phyloP scores from a whole-genome alignment of 2,797 vertebrate species.

The Spea hammondii region DNA sequence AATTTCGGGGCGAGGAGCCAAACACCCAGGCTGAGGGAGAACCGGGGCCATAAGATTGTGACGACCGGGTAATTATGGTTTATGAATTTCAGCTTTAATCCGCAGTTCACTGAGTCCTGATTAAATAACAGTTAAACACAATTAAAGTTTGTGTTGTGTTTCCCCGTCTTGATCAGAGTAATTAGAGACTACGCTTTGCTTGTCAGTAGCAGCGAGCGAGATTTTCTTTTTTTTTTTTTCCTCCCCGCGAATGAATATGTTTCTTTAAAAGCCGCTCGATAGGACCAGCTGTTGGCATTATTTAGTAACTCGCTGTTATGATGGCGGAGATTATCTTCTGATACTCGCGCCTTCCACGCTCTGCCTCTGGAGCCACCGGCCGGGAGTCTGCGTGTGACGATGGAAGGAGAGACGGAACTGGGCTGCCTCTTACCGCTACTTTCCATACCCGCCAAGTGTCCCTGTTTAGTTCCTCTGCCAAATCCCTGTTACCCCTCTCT shows the following conservation, averaged over 20 bases:
- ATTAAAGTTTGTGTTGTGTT: slow-evolving; percentile 87
- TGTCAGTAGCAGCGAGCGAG: slow-evolving; percentile 80
- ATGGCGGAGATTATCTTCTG: slow-evolving; percentile 76
- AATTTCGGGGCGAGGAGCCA: slow-evolving; percentile 81
- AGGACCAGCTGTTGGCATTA: slow-evolving; percentile 82
- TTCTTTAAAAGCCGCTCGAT: slow-evolving; percentile 82
- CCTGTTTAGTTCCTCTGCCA: no score
- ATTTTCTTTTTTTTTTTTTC: slow-evolving; percentile 61
- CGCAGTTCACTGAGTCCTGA: slow-evolving; percentile 84
- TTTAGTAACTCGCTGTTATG: slow-evolving; percentile 81
- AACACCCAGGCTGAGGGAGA: slow-evolving; percentile 79
- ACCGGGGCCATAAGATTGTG: slow-evolving; percentile 81
- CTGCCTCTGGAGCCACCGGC: neutral
- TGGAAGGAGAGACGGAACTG: no score
- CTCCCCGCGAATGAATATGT: slow-evolving; percentile 75
- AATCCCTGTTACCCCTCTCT: no score
- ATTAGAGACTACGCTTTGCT: slow-evolving; percentile 82
- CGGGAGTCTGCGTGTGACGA: no score
- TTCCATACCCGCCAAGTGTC: no score
- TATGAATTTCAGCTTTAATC: slow-evolving; percentile 87
- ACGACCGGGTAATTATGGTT: slow-evolving; percentile 85
- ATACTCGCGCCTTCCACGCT: slow-evolving; percentile 65
- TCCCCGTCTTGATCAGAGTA: slow-evolving; percentile 84
- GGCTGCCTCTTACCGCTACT: no score
- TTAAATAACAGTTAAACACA: slow-evolving; percentile 87